Conservation (phyloP, 1,140 invertebrate species). For the Penaeus japonicus region DNA sequence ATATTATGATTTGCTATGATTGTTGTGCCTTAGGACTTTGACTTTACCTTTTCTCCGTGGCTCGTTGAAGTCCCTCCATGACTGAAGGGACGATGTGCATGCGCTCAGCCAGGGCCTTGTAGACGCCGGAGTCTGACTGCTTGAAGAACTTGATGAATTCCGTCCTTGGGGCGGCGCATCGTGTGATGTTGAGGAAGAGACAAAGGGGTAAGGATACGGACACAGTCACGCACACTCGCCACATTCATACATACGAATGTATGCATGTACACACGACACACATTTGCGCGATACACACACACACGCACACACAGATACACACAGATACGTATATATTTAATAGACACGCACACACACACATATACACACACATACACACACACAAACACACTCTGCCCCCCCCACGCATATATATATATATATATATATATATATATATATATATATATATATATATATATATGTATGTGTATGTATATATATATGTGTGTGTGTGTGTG, state of each 20-base stretch:
- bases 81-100: background rate
- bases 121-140: background rate
- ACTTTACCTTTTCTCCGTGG: conserved; percentile 4
- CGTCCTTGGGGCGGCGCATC: background rate
- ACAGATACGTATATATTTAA: background rate
- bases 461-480: too few relatives aligned
- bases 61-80: background rate
- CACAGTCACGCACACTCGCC: too few relatives aligned
- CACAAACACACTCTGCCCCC: too few relatives aligned
- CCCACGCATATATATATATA: too few relatives aligned
- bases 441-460: too few relatives aligned
- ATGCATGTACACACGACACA: background rate
- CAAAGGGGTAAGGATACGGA: background rate
- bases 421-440: too few relatives aligned
- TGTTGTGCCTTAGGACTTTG: too few relatives aligned
- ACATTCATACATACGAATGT: background rate
- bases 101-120: background rate
- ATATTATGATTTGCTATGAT: too few relatives aligned
- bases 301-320: background rate
- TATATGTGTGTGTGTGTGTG: too few relatives aligned
- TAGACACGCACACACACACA: too few relatives aligned
- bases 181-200: background rate
- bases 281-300: background rate
- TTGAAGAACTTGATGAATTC: conserved; percentile 19
- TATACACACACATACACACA: too few relatives aligned